Evolutionary conservation across 2,888 invertebrate genomes (phyloP).

Genomic region (Caenorhabditis afra): DNA sequence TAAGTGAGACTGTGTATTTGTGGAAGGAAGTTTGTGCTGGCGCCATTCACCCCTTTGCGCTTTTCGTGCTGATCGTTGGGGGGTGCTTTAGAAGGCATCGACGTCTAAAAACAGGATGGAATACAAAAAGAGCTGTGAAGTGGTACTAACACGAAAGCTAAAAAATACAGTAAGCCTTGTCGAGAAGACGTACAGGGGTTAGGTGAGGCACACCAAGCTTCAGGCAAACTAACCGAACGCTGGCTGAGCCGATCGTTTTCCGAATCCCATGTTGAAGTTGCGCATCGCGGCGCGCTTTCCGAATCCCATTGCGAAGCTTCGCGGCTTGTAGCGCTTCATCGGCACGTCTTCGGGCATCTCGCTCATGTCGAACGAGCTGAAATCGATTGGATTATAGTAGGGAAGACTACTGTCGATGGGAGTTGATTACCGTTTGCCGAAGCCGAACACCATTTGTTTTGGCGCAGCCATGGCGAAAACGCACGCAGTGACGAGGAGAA

Average conservation of each 20-base stretch:
- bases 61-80: slow-evolving; percentile 34
- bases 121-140: not conserved
- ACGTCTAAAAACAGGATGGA: slow-evolving; percentile 43
- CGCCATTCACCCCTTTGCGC: slow-evolving; percentile 53
- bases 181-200: no score
- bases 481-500: slow-evolving; percentile 56
- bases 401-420: no score
- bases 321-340: slow-evolving; percentile 59
- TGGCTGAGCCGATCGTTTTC: slow-evolving; percentile 57
- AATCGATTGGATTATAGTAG: not conserved
- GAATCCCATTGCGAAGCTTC: slow-evolving; percentile 69
- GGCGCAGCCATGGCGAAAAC: slow-evolving; percentile 57
- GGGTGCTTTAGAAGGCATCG: slow-evolving; percentile 49
- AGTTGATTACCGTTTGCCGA: slow-evolving; percentile 64
- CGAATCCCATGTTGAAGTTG: slow-evolving; percentile 68
- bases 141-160: not conserved
- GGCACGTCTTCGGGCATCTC: slow-evolving; percentile 45
- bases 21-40: slow-evolving; percentile 39
- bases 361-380: slow-evolving; percentile 34
- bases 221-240: slow-evolving; percentile 35
- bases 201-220: no score
- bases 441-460: slow-evolving; percentile 65
- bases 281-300: slow-evolving; percentile 65
- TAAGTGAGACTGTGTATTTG: slow-evolving; percentile 36
- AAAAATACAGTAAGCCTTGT: no score